These are phyloP conservation scores for Deroplatys truncata DNA, from an alignment of 2,888 invertebrate species.

Conservation along the genomic window DNA sequence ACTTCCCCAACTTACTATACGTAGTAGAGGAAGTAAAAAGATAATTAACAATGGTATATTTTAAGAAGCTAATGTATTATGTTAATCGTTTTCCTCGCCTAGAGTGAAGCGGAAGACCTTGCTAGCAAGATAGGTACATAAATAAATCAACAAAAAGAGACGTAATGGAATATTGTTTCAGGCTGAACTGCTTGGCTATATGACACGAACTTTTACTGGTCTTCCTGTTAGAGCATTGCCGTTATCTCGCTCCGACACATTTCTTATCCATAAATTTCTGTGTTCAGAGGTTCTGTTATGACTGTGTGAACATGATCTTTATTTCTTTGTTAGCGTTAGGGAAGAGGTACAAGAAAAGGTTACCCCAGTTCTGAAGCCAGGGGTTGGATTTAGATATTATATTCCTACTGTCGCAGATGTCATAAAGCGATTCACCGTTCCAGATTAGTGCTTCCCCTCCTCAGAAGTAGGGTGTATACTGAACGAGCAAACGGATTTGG, in stretches of 20 bases:
- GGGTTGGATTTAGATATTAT: background rate
- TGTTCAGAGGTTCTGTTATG: background rate
- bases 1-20: too few relatives aligned
- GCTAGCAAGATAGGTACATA: too few relatives aligned
- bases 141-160: too few relatives aligned
- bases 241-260: background rate
- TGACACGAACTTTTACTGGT: background rate
- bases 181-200: too few relatives aligned
- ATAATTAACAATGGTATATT: too few relatives aligned
- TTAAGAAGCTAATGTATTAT: too few relatives aligned
- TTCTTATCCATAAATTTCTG: conserved; percentile 3
- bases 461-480: background rate
- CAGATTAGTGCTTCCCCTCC: background rate
- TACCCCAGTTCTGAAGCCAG: background rate
- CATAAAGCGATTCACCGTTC: background rate
- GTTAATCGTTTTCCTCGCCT: too few relatives aligned
- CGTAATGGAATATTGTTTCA: too few relatives aligned
- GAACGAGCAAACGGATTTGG: background rate
- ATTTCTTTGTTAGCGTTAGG: background rate
- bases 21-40: too few relatives aligned
- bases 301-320: background rate
- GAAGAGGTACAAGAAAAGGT: background rate
- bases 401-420: background rate
- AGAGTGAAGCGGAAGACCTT: too few relatives aligned
- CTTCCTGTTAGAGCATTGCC: background rate